Evolutionary conservation across 2,888 invertebrate genomes (phyloP).

Genomic region (Arctia plantaginis): DNA sequence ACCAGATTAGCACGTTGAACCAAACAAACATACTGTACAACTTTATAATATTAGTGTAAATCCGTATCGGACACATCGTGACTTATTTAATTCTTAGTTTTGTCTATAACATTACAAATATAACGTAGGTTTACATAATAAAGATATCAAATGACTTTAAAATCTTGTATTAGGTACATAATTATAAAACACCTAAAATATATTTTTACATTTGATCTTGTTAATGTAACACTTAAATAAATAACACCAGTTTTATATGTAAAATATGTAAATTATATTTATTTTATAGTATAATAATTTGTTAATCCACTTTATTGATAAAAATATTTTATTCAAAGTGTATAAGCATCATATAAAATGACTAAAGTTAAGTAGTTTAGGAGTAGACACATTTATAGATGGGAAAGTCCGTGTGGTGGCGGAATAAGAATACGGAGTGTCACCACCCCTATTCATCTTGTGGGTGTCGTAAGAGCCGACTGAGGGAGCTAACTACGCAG

Average conservation of each 20-base stretch:
- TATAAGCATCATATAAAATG: not conserved
- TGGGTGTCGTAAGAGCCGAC: too few species aligned
- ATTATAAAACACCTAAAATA: not conserved
- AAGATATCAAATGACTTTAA: not conserved
- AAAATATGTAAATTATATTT: constrained; percentile 26
- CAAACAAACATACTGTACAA: too few species aligned
- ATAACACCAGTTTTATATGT: constrained; percentile 27
- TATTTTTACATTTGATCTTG: not conserved
- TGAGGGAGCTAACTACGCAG: too few species aligned
- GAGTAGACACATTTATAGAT: not conserved
- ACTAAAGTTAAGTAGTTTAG: not conserved
- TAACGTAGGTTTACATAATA: not conserved
- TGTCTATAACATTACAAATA: not conserved
- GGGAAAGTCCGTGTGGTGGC: not conserved
- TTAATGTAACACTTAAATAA: constrained; percentile 17
- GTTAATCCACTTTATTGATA: constrained; percentile 35
- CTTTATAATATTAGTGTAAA: too few species aligned
- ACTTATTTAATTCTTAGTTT: not conserved
- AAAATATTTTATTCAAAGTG: not conserved
- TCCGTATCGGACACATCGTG: too few species aligned
- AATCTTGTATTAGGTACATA: not conserved
- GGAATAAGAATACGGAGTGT: too few species aligned
- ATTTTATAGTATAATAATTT: constrained; percentile 32
- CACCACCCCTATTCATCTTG: too few species aligned
- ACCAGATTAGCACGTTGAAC: too few species aligned